Evolutionary conservation across 2,113 vertebrate genomes (phyloP), one percentile per base, ranked within the genome.

Genomic region (Pelecanoides urinatrix): DNA sequence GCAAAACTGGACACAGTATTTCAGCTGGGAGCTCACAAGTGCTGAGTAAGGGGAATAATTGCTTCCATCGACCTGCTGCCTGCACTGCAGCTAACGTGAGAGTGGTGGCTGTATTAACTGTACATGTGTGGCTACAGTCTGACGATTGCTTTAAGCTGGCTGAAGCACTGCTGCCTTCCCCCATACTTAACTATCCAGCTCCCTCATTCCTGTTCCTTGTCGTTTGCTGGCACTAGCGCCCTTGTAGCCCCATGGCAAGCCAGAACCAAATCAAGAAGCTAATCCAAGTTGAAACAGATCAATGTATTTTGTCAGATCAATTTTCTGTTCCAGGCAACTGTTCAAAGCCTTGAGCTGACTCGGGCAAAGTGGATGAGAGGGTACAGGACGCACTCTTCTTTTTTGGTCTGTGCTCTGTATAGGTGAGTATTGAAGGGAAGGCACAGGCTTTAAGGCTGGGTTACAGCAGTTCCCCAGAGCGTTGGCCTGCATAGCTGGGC

Each of bases 51-150:
- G 30, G 34, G 26, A 79, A 4, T 68, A 30, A 32, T 73, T 0
- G 0, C n/a, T 86, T 45, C 20, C 7, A 0, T 34, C 1, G 10
- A 32, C 27, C 16, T 2, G 2, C 23, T 62, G n/a, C 22, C 38
- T 72, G 49, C 6, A 0, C 50, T 58, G 59, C 19, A 47, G 72
- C 34, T 58, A 1, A 9, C 0, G 6, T 52, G 66, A 25, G 56
- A 8, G 42, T 2, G 16, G 8, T 29, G 49, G 15, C 38, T 80
- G 25, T 25, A 1, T n/a, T 70, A 59, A 10, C 34, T 14, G 13
- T 45, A 23, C 3, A 0, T 3, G 30, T 26, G 52, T 2, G 18
- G 49, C 55, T 56, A 1, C 42, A 32, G 34, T 22, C 55, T 0
- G 4, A 14, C 14, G 5, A 0, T 3, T 17, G 26, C 58, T 91